A percentile compares a stretch with the other conserved stretches of the same genome.
phyloP scores from a whole-genome alignment of 2,888 invertebrate species.

The Cremastinae sp. region DNA sequence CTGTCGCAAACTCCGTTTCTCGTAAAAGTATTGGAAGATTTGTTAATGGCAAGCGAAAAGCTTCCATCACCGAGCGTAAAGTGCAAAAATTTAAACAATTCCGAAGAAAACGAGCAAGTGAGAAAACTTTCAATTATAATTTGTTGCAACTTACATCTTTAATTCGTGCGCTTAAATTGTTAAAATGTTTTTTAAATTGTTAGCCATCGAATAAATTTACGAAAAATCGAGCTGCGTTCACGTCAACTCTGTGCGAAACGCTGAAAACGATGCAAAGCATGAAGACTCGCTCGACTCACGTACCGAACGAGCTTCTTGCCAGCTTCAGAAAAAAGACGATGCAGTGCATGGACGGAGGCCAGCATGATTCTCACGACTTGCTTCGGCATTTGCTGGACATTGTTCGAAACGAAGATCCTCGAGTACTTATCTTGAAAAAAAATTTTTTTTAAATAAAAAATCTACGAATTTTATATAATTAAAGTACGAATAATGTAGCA shows the following conservation, averaged over 20 bases:
- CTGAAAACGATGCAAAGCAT: constrained; percentile 85
- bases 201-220: neutral
- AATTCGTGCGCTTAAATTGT: neutral
- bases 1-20: constrained; percentile 92
- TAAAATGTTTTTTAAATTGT: neutral
- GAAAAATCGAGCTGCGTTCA: constrained; percentile 85
- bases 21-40: constrained; percentile 86
- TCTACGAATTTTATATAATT: too few species aligned
- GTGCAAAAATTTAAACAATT: constrained; percentile 80
- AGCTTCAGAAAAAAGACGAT: constrained; percentile 87
- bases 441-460: neutral
- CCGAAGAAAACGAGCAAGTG: constrained; percentile 82
- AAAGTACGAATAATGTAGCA: too few species aligned
- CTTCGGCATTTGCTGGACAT: constrained; percentile 94
- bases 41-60: constrained; percentile 86
- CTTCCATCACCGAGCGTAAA: constrained; percentile 89
- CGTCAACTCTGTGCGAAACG: constrained; percentile 86
- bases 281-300: constrained; percentile 85
- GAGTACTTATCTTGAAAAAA: constrained; percentile 69
- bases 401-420: constrained; percentile 86
- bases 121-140: constrained; percentile 38
- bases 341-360: constrained; percentile 95
- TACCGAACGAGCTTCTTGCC: constrained; percentile 85
- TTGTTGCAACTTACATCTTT: too few species aligned
- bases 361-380: constrained; percentile 98